Base-by-base conservation (phyloP, 2,888 invertebrate genomes). In the Petrophora chlorosata region DNA sequence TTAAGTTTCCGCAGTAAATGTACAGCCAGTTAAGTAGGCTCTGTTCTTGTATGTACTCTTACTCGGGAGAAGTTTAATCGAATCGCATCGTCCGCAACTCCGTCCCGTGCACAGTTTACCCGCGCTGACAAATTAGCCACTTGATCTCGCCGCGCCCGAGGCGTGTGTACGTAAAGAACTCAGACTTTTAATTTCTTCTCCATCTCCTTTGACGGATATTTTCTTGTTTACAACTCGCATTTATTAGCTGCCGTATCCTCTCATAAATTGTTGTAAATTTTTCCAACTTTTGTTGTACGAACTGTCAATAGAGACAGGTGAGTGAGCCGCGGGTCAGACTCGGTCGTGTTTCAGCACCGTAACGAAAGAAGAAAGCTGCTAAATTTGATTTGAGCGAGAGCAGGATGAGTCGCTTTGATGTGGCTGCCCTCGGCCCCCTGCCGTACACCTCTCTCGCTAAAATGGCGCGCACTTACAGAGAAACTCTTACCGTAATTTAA, bases 401-500 rank as follows among this genome's bases (percentile, higher is more conserved):
- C 77, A 70, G 79, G 77, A 76, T 79, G 79, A 80, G 71, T 65
- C 68, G 67, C 87, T 89, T 89, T 89, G 86, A 88, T 86, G 89
- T 88, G 85, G 88, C 79, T 66, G 63, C 67, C 67, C 73, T 68
- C 70, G 60, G 61, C 66, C 63, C 70, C 66, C 62, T 66, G 63
- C 62, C 68, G 61, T 50, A 68, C 57, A 63, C 59, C 69, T 64
- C 61, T 61, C 69, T 71, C 70, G 64, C 74, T 81, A 71, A 84
- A 85, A 84, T 82, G 84, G 82, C 76, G 84, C 76, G 81, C 87
- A 87, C 87, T 89, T 86, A 84, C 79, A 79, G 71, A 76, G 81
- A 80, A 85, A 83, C 82, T 87, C 82, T 83, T 79, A 81, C 79
- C 74, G 80, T 89, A 86, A 90, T 88, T 88, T 85, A 86, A 89